A percentile compares a stretch with the other conserved stretches of the same genome.
These are phyloP conservation scores for Esox masquinongy DNA, from an alignment of 2,797 vertebrate genomes.

Conservation along the genomic window DNA sequence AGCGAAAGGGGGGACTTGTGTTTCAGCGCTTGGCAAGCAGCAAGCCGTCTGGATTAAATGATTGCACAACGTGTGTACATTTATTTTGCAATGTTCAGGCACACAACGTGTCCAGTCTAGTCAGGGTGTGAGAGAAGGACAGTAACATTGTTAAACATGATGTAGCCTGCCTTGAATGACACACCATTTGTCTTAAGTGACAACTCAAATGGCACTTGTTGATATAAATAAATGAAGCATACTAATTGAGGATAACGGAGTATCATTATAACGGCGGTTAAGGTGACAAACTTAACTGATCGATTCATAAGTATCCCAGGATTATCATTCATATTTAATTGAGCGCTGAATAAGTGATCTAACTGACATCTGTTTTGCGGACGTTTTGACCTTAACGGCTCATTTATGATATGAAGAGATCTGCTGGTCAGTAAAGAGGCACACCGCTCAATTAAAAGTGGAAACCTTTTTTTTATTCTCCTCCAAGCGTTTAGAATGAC, in stretches of 20 bases:
- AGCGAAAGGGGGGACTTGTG: no score
- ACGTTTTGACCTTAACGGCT: slow-evolving; percentile 68
- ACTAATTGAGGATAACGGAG: not conserved
- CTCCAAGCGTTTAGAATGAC: slow-evolving; percentile 61
- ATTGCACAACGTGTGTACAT: no score
- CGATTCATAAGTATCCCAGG: slow-evolving; percentile 46
- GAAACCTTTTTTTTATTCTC: slow-evolving; percentile 51
- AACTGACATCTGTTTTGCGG: slow-evolving; percentile 62
- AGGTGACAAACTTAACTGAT: slow-evolving; percentile 60
- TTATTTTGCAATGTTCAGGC: no score
- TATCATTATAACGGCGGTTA: slow-evolving; percentile 22
- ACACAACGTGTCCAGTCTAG: no score
- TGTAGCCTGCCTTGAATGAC: slow-evolving; percentile 63
- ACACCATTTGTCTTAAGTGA: slow-evolving; percentile 28
- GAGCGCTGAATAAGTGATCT: slow-evolving; percentile 61
- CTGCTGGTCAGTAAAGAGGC: slow-evolving; percentile 59
- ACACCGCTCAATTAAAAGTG: slow-evolving; percentile 61
- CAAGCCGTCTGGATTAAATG: no score
- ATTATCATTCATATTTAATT: slow-evolving; percentile 61
- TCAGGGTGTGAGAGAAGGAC: slow-evolving; percentile 47
- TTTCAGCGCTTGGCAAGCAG: no score
- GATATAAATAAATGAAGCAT: slow-evolving; percentile 40
- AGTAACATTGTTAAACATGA: slow-evolving; percentile 70
- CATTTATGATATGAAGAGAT: slow-evolving; percentile 36
- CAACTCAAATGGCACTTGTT: slow-evolving; percentile 55